Evolutionary conservation across 2,888 invertebrate species (phyloP).

Genomic region (Sinohyriopsis cumingii): DNA sequence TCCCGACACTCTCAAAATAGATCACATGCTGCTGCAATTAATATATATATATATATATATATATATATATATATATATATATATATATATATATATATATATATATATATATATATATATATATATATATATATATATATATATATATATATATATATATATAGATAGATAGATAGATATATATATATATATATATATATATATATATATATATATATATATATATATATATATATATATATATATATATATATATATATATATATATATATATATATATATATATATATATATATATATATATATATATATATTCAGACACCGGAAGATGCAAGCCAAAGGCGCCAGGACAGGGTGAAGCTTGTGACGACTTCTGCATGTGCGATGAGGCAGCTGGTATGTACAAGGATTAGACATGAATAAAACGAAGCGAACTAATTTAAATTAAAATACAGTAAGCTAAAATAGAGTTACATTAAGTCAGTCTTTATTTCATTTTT

Average conservation of each 20-base stretch:
- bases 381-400: slow-evolving; percentile 13
- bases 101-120: not conserved
- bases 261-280: not conserved
- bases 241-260: not conserved
- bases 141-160: not conserved
- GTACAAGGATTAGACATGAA: not conserved
- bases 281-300: not conserved
- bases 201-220: not conserved
- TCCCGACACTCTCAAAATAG: too few species aligned
- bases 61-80: not conserved
- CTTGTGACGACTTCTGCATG: slow-evolving; percentile 20
- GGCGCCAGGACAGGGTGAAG: slow-evolving; percentile 13
- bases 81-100: too few species aligned
- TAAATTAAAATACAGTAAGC: not conserved
- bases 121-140: not conserved
- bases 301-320: slow-evolving; percentile 3
- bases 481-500: not conserved
- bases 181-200: not conserved
- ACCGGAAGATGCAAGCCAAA: slow-evolving; percentile 18
- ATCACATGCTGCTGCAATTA: not conserved
- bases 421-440: not conserved
- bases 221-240: not conserved
- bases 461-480: not conserved
- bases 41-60: not conserved
- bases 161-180: too few species aligned